Evolutionary conservation across 2,797 vertebrate genomes (phyloP).

Genomic region (Philypnodon macrostomus): DNA sequence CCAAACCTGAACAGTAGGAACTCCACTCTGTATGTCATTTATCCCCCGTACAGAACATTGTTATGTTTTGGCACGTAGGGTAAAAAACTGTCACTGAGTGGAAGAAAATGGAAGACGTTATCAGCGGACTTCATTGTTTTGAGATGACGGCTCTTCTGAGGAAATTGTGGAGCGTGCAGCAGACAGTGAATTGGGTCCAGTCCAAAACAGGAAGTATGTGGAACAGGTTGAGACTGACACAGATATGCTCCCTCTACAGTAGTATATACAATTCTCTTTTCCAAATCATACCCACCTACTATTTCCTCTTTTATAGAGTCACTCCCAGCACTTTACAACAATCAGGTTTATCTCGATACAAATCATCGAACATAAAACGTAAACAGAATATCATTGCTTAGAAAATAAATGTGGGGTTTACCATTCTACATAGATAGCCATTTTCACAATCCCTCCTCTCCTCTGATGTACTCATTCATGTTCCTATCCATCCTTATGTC

Average conservation of each 20-base stretch:
- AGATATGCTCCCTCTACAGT: conserved; percentile 39
- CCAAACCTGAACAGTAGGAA: no score
- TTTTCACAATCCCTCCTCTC: no score
- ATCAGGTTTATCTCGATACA: conserved; percentile 36
- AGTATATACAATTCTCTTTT: conserved; percentile 37
- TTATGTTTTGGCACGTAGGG: not conserved
- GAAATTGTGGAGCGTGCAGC: conserved; percentile 57
- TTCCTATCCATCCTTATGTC: no score
- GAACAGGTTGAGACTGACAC: conserved; percentile 28
- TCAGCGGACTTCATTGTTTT: conserved; percentile 37
- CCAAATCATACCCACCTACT: conserved; percentile 20
- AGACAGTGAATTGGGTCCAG: conserved; percentile 39
- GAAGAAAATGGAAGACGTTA: conserved; percentile 27
- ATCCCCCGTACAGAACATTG: conserved; percentile 1
- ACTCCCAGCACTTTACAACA: conserved; percentile 35
- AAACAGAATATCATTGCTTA: no score
- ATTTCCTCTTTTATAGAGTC: conserved; percentile 29
- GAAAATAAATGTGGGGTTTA: no score
- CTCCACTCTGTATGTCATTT: not conserved
- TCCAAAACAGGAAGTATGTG: conserved; percentile 68
- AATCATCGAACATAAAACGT: no score
- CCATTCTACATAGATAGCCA: no score
- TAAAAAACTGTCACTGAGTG: no score
- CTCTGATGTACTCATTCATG: no score
- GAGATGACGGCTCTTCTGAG: conserved; percentile 37